Percentiles rank a stretch among this genome's conserved stretches.
phyloP scores from a whole-genome alignment of 2,888 invertebrate species.

The Alviniconcha strummeri region DNA sequence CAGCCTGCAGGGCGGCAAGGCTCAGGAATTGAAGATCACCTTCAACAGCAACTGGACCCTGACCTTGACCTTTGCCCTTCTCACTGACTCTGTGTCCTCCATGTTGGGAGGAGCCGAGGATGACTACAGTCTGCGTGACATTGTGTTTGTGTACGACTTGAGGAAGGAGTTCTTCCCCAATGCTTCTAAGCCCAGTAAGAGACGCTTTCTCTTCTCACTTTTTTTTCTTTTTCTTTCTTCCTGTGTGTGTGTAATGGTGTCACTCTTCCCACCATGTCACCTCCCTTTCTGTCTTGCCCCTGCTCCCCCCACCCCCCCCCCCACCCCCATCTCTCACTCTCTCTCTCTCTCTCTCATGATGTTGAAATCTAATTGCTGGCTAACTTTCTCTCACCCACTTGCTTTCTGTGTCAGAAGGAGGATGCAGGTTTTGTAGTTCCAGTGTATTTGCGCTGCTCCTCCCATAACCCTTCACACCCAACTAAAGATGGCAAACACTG shows the following conservation, averaged over 20 bases:
- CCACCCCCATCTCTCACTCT: neutral
- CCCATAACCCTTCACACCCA: too few species aligned
- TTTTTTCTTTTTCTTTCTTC: neutral
- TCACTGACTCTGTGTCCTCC: too few species aligned
- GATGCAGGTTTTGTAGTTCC: too few species aligned
- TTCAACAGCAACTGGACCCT: slow-evolving; percentile 35
- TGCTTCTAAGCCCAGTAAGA: slow-evolving; percentile 3
- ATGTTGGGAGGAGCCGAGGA: neutral
- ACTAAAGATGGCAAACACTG: too few species aligned
- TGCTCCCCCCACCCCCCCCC: neutral
- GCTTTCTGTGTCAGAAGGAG: too few species aligned
- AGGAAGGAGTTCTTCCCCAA: slow-evolving; percentile 7
- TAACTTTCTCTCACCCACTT: too few species aligned
- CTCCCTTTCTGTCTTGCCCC: too few species aligned
- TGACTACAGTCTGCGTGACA: neutral
- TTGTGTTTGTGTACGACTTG: slow-evolving; percentile 6
- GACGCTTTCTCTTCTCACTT: neutral
- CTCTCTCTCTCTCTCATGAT: neutral
- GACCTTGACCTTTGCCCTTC: slow-evolving; percentile 29
- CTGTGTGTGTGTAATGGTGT: neutral
- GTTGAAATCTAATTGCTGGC: too few species aligned
- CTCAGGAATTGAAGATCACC: slow-evolving; percentile 33
- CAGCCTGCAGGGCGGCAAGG: neutral
- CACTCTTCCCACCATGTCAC: too few species aligned
- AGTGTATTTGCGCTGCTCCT: too few species aligned